phyloP scores from a whole-genome alignment of 2,888 invertebrate genomes.

The Dynastes hyllus region DNA sequence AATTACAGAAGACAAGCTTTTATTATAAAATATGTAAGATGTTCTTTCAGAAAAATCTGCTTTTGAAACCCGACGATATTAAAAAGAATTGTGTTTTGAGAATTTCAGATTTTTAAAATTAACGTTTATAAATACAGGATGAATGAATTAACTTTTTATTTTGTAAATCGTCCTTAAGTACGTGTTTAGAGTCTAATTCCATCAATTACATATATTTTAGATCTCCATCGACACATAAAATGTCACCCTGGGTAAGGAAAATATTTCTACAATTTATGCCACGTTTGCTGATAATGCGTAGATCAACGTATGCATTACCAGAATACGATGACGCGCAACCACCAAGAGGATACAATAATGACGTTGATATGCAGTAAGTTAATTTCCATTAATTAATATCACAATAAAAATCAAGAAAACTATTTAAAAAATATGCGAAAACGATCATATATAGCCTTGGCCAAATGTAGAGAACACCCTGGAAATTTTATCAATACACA shows the following conservation, averaged over 20 bases:
- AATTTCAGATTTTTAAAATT: too few species aligned
- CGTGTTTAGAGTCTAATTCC: neutral
- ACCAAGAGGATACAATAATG: slow-evolving; percentile 87
- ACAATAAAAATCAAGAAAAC: neutral
- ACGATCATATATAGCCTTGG: too few species aligned
- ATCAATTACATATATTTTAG: slow-evolving; percentile 69
- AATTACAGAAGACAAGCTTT: neutral
- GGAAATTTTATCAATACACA: too few species aligned
- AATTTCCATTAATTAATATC: neutral
- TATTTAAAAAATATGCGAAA: neutral
- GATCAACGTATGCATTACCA: slow-evolving; percentile 89
- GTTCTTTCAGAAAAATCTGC: too few species aligned
- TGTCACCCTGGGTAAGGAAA: slow-evolving; percentile 92
- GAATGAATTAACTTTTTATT: neutral
- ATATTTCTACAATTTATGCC: slow-evolving; percentile 96
- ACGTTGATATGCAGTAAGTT: slow-evolving; percentile 86
- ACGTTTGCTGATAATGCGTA: slow-evolving; percentile 90
- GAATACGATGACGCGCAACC: slow-evolving; percentile 88
- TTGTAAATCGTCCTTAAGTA: neutral
- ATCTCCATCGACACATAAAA: slow-evolving; percentile 94
- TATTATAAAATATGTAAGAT: too few species aligned
- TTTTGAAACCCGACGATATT: too few species aligned
- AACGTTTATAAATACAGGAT: too few species aligned
- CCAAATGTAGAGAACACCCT: too few species aligned
- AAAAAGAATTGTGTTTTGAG: too few species aligned